Evolutionary conservation across 1,140 invertebrate genomes (phyloP).

Genomic region (Linepithema humile): DNA sequence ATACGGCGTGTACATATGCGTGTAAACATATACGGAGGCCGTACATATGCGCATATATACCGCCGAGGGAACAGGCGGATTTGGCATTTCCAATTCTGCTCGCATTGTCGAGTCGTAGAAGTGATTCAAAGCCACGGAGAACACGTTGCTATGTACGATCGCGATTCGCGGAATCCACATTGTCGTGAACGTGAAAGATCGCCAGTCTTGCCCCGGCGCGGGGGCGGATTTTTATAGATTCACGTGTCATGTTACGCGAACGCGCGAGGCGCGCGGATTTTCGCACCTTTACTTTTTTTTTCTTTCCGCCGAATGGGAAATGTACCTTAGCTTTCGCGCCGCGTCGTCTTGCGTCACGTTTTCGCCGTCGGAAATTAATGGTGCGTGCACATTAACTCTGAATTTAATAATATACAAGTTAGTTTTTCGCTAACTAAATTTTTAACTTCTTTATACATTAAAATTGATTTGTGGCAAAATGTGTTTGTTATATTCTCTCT

Average conservation of each 20-base stretch:
- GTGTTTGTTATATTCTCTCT: not conserved
- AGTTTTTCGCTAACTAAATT: not conserved
- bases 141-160: slow-evolving; percentile 47
- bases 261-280: not conserved
- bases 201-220: not conserved
- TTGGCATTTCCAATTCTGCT: slow-evolving; percentile 64
- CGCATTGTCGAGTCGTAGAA: slow-evolving; percentile 50
- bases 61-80: slow-evolving; percentile 57
- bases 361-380: not conserved
- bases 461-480: not conserved
- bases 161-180: slow-evolving; percentile 51
- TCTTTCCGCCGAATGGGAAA: not conserved
- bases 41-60: slow-evolving; percentile 37
- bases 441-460: not conserved
- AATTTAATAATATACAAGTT: not conserved
- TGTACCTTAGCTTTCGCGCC: not conserved
- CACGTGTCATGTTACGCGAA: slow-evolving; percentile 2
- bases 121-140: slow-evolving; percentile 55
- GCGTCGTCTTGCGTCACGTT: not conserved
- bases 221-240: slow-evolving; percentile 33
- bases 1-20: slow-evolving; percentile 9
- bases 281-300: not conserved
- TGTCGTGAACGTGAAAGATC: slow-evolving; percentile 37
- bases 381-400: not conserved
- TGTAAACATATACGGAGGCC: slow-evolving; percentile 15